Conservation (phyloP, 2,113 vertebrate species). For the Addax nasomaculatus region DNA sequence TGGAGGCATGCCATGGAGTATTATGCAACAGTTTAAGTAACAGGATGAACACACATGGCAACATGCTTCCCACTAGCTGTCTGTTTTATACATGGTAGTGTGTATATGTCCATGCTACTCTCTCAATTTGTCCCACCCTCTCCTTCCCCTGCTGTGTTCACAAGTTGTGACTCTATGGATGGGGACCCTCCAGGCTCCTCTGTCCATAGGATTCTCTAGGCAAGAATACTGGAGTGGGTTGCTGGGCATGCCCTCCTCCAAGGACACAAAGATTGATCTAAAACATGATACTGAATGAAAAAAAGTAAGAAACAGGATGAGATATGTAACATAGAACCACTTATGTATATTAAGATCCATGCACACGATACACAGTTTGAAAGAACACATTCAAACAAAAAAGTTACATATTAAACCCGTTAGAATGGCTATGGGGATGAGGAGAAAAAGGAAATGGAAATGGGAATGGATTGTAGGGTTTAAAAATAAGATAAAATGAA, state of each 20-base stretch:
- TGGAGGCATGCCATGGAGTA: background rate
- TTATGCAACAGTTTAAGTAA: background rate
- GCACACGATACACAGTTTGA: background rate
- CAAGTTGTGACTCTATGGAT: background rate
- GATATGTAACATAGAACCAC: background rate
- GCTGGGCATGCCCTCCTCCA: background rate
- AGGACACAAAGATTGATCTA: background rate
- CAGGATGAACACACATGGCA: background rate
- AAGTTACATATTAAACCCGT: background rate
- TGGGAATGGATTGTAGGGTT: background rate
- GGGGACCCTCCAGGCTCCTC: background rate
- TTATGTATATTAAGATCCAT: background rate
- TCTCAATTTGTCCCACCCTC: too few relatives aligned
- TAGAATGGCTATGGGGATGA: background rate
- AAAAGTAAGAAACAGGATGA: background rate
- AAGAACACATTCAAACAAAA: conserved; percentile 19
- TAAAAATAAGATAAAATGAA: background rate
- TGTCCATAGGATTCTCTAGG: background rate
- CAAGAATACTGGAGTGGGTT: background rate
- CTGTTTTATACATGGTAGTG: too few relatives aligned
- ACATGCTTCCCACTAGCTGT: too few relatives aligned
- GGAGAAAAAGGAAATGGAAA: background rate
- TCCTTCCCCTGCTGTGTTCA: too few relatives aligned
- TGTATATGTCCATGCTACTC: too few relatives aligned
- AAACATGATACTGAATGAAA: background rate